A percentile compares a stretch with the other conserved stretches of the same genome.
phyloP scores from a whole-genome alignment of 1,140 invertebrate species.

The Ganaspis sp. region DNA sequence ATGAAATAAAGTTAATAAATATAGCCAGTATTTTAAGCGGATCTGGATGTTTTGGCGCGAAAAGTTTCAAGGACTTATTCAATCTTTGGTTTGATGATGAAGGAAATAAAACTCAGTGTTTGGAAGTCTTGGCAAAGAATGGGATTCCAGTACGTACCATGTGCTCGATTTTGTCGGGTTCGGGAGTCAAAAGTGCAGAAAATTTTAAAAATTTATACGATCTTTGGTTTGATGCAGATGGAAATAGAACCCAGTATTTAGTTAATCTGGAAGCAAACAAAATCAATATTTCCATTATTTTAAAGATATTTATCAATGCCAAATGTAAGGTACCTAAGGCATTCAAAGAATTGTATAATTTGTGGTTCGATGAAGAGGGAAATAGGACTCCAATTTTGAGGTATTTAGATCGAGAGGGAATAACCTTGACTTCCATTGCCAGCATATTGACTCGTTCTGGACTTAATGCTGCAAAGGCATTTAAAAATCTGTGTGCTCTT shows the following conservation, averaged over 20 bases:
- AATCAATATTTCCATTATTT: not conserved
- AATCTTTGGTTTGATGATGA: not conserved
- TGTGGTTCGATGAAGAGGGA: not conserved
- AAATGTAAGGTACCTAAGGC: not conserved
- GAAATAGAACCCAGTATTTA: not conserved
- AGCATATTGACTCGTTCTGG: not conserved
- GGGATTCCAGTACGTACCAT: not conserved
- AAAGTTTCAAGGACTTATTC: not conserved
- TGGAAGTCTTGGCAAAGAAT: not conserved
- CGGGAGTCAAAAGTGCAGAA: not conserved
- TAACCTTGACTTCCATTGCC: not conserved
- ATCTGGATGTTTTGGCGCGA: not conserved
- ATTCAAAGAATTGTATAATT: not conserved
- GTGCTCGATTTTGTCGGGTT: not conserved
- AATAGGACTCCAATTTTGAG: not conserved
- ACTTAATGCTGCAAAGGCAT: not conserved
- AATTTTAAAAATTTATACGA: not conserved
- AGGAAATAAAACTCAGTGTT: not conserved
- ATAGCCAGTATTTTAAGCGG: not conserved
- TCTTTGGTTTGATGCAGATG: not conserved
- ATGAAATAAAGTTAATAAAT: not conserved
- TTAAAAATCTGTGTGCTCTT: constrained; percentile 42
- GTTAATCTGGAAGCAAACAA: not conserved
- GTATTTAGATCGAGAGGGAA: not conserved
- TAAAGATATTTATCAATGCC: not conserved